A percentile compares a stretch with the other conserved stretches of the same genome.
Conservation (phyloP, 2,113 vertebrate genomes). For the Columba livia region DNA sequence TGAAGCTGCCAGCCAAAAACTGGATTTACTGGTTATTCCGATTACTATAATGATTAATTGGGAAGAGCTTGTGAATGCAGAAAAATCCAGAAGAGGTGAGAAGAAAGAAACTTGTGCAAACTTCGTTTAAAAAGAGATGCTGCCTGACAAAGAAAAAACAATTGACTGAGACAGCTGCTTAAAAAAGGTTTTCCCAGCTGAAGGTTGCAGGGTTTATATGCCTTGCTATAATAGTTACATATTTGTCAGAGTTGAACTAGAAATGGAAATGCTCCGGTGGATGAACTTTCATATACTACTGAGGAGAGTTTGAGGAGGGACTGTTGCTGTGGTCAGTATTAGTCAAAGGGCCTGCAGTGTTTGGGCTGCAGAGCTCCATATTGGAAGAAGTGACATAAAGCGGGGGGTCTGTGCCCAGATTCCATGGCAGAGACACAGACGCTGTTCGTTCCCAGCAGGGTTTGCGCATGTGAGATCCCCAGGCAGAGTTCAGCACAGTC, state of each 20-base stretch:
- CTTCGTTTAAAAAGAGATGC: background rate
- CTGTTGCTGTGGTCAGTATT: background rate
- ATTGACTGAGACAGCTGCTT: background rate
- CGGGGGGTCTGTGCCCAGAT: background rate
- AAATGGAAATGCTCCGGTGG: background rate
- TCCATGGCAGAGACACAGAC: background rate
- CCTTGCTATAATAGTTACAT: background rate
- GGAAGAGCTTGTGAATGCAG: background rate
- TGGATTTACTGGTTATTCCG: background rate
- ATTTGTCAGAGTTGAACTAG: background rate
- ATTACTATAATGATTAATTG: background rate
- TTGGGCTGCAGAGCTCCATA: background rate
- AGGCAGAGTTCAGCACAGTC: background rate
- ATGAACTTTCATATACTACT: background rate
- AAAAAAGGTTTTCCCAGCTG: background rate
- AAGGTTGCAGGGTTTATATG: background rate
- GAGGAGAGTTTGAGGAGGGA: background rate
- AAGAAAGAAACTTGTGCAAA: background rate
- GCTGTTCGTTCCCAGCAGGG: background rate
- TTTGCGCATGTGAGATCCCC: background rate
- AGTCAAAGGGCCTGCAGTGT: background rate
- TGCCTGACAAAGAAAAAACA: background rate
- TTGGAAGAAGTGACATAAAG: background rate
- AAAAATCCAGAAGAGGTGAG: background rate
- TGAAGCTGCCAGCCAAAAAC: background rate